Conservation (phyloP, 23 tunicate species). For the Styela clava region DNA sequence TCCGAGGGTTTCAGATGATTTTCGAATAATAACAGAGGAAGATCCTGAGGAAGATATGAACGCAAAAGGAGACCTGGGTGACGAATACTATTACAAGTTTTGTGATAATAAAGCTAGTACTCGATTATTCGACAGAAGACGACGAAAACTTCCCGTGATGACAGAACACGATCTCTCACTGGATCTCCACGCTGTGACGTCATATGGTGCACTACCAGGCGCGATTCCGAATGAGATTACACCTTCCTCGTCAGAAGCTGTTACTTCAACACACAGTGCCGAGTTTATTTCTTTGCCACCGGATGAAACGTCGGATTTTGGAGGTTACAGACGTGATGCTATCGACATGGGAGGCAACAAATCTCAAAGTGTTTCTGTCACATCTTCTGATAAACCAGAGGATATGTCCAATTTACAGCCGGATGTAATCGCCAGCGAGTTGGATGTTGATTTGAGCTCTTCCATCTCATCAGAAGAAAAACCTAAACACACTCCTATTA, state of each 20-base stretch:
- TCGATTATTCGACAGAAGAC: constrained; percentile 19
- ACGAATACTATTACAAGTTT: constrained; percentile 42
- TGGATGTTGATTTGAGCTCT: background rate
- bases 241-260: background rate
- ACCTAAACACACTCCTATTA: constrained; percentile 15
- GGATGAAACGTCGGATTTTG: background rate
- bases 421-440: background rate
- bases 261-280: background rate
- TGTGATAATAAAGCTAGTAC: constrained; percentile 55
- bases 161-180: constrained; percentile 48
- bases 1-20: constrained; percentile 16
- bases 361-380: background rate
- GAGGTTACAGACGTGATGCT: background rate
- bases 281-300: background rate
- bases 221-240: background rate
- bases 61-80: constrained; percentile 33
- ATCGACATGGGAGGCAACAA: background rate
- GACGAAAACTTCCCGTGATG: constrained; percentile 47
- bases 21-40: background rate
- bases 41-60: background rate
- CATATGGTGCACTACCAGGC: constrained; percentile 31
- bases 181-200: constrained; percentile 8
- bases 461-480: background rate
- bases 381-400: background rate
- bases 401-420: background rate